Conservation (phyloP, 2,797 vertebrate species). For the Antrozous pallidus region DNA sequence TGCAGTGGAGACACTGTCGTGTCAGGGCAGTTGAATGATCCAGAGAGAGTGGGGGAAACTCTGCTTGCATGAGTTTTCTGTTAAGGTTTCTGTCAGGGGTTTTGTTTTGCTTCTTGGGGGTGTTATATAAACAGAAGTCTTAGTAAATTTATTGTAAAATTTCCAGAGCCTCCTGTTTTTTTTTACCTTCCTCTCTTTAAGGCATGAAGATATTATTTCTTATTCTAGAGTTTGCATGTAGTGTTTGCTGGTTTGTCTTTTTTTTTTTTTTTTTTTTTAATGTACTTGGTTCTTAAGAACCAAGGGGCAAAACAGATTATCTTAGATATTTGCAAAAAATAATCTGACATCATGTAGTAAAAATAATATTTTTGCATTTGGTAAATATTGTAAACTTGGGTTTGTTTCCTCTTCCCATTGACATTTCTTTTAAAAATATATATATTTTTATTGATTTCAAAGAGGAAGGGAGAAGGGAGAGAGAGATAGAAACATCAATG, state of each 20-base stretch:
- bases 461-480: too few species aligned
- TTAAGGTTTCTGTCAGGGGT: constrained; percentile 22
- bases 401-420: constrained; percentile 59
- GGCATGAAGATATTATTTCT: constrained; percentile 78
- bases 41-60: background rate
- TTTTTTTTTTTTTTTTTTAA: constrained; percentile 39
- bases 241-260: constrained; percentile 57
- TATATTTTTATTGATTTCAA: too few species aligned
- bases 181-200: constrained; percentile 48
- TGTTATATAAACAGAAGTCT: constrained; percentile 48
- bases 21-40: constrained; percentile 60
- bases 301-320: constrained; percentile 52
- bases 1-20: constrained; percentile 73
- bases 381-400: constrained; percentile 10
- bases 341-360: constrained; percentile 22
- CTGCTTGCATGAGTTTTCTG: constrained; percentile 59
- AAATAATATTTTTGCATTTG: constrained; percentile 26
- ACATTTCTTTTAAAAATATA: background rate
- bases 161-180: constrained; percentile 59
- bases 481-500: too few species aligned
- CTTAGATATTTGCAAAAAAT: constrained; percentile 28
- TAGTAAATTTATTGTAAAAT: constrained; percentile 57
- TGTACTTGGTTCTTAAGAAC: constrained; percentile 70
- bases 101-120: background rate
- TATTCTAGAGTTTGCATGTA: constrained; percentile 69